These are phyloP conservation scores for Porphyrio hochstetteri DNA, from an alignment of 2,113 vertebrate genomes.

Conservation along the genomic window DNA sequence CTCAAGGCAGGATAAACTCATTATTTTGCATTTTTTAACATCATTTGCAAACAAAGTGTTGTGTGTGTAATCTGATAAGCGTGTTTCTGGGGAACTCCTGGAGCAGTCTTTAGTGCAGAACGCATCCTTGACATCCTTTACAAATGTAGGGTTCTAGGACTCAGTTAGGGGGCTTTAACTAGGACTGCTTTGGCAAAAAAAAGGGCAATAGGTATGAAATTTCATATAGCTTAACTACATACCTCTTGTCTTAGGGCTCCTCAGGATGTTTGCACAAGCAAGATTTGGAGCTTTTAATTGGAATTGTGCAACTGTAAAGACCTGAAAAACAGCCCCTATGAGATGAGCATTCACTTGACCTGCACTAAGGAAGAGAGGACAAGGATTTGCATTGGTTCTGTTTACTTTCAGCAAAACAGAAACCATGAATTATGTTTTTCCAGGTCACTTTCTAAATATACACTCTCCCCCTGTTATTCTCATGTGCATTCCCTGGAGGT, in stretches of 20 bases:
- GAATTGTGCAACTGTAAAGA: background rate
- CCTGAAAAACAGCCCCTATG: background rate
- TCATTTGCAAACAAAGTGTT: background rate
- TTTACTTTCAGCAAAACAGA: background rate
- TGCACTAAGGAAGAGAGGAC: background rate
- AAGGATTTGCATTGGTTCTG: background rate
- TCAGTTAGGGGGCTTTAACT: background rate
- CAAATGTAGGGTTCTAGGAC: background rate
- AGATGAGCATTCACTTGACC: background rate
- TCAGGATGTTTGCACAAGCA: background rate
- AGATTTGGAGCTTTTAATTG: background rate
- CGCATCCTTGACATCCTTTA: background rate
- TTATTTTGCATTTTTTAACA: background rate
- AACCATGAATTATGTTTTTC: background rate
- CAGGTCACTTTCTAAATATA: slow-evolving; percentile 39
- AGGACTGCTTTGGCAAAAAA: background rate
- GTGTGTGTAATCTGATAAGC: background rate
- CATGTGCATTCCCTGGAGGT: background rate
- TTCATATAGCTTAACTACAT: background rate
- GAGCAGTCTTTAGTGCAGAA: background rate
- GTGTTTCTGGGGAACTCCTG: background rate
- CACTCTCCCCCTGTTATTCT: background rate
- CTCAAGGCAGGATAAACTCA: background rate
- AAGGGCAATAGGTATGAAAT: background rate
- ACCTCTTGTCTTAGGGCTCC: background rate